Base-by-base conservation (phyloP, 2,888 invertebrate genomes). In the Conchocele bisecta region DNA sequence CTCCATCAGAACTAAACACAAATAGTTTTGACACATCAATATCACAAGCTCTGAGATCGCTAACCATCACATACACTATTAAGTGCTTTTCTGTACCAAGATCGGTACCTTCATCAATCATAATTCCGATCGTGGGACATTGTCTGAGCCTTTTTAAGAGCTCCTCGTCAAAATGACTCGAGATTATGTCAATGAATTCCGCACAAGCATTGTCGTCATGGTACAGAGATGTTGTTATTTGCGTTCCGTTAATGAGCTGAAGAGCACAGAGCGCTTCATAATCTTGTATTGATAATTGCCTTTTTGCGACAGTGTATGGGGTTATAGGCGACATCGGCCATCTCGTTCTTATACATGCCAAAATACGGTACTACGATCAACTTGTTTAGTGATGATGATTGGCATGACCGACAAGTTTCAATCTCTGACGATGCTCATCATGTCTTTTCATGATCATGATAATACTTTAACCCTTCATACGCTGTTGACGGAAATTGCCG, bases 1-100 rank as follows among this genome's bases (percentile, higher is more conserved):
- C 61, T 37, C 64, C 69, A 35, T 70, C 58, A 33, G 69, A 70
- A 44, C 58, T 50, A 42, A 69, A 69, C 9, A 56, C 68, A n/a
- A n/a, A 57, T 6, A 63, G 48, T 28, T 61, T 61, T 37, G 48
- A 33, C 26, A 64, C 33, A 58, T 70, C 63, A 24, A 64, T 58
- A 20, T 50, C 29, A 46, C 58, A 63, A 6, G 31, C 69, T 53
- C 22, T 64, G 41, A 70, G 56, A 51, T 57, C 57, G 39, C 53
- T 51, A 28, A 64, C 51, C 28, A 64, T 68, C 9, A 68, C 35
- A 31, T 53, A 60, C 53, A 60, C 67, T 44, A 60, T 67, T 29
- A 66, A 58, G 48, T 66, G 66, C 37, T 66, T 67, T 31, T 67
- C 67, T 39, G 46, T 37, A 42, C 53, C 26, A 41, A 54, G 42